Evolutionary conservation across 2,888 invertebrate genomes (phyloP), one percentile per base, ranked within the genome.

Genomic region (Orthosia gracilis): DNA sequence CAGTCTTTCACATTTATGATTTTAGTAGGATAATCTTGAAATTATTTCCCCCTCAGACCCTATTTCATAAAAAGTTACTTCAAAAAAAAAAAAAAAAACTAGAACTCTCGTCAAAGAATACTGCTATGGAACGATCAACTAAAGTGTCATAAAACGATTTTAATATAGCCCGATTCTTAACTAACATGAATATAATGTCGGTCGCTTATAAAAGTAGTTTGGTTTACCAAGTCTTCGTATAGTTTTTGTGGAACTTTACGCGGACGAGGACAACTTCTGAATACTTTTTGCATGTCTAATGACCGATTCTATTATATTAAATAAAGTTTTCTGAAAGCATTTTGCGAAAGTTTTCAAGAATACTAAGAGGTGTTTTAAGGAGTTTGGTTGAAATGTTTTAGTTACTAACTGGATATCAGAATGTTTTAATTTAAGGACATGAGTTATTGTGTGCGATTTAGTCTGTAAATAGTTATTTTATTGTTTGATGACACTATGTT

Each of bases 281-380:
- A 80, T 75, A 80, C 77, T 80, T 86, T 85, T 76, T 78, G 85
- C 76, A 85, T 83, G 74, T 81, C 78, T 85, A 80, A 86, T 85
- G 79, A 73, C 74, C 69, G 77, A 83, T 85, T 81, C 83, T 72
- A 77, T 84, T 84, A 79, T 80, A 82, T 81, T 76, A 58, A 80
- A 84, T 85, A 72, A 83, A 86, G 64, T 86, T 83, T 83, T 77
- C 50, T 71, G 77, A 81, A 80, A 78, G 72, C 69, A 81, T 85
- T 85, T 70, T 79, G 70, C 65, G 12, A 76, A 84, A 86, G 76
- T 83, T 84, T 80, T 73, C 71, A 69, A 69, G 78, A 83, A 83
- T 76, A 80, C 63, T 73, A 69, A 63, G 67, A 68, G 23, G 57
- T 74, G 58, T 68, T 82, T 83, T 69, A 72, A 82, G 69, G 45